Evolutionary conservation across 2,888 invertebrate genomes (phyloP).

Genomic region (Lepidocyrtinus sp.): DNA sequence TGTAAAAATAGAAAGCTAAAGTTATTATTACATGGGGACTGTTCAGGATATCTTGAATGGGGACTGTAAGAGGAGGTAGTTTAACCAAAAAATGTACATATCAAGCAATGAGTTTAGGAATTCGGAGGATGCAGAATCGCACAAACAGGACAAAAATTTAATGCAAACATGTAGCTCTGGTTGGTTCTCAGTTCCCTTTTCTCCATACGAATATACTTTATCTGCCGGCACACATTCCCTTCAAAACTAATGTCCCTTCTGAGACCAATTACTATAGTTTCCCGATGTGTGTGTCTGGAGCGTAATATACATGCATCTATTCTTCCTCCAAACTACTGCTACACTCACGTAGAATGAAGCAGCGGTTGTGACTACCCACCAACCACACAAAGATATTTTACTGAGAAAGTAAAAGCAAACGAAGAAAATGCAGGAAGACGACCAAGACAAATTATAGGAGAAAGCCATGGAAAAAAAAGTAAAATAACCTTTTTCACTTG

Average conservation of each 20-base stretch:
- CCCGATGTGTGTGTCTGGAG: slow-evolving; percentile 19
- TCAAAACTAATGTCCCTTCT: slow-evolving; percentile 61
- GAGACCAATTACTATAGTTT: slow-evolving; percentile 62
- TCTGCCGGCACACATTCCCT: slow-evolving; percentile 44
- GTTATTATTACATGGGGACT: slow-evolving; percentile 1
- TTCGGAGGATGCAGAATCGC: slow-evolving; percentile 3
- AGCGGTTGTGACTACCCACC: not conserved
- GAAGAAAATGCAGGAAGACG: not conserved
- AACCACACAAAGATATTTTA: slow-evolving; percentile 13
- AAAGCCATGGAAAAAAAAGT: not conserved
- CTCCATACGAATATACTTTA: slow-evolving; percentile 16
- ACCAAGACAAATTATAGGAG: not conserved
- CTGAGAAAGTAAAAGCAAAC: not conserved
- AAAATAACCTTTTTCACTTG: not conserved
- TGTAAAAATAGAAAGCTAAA: not conserved
- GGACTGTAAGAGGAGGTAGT: not conserved
- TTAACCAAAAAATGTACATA: not conserved
- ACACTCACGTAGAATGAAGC: slow-evolving; percentile 9
- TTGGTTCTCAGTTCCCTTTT: not conserved
- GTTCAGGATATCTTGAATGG: not conserved
- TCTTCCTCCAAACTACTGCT: not conserved
- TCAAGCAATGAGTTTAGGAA: not conserved
- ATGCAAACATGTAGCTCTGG: slow-evolving; percentile 29
- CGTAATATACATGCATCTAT: not conserved
- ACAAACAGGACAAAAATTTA: slow-evolving; percentile 38